Evolutionary conservation across 2,113 vertebrate genomes (phyloP), one percentile per base, ranked within the genome.

Genomic region (Oryzias javanicus): DNA sequence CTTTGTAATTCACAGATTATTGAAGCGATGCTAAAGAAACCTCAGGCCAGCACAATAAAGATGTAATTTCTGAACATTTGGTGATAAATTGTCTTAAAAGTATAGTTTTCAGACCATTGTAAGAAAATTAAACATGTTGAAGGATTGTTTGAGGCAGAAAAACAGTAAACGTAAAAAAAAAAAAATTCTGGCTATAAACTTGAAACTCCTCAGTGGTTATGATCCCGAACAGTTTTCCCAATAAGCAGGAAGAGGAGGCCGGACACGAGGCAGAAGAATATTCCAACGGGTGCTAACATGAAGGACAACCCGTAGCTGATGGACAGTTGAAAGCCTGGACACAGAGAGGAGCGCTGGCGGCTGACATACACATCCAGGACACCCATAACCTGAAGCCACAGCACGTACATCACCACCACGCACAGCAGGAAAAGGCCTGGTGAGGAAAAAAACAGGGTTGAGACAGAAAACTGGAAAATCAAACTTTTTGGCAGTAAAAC

Each of bases 201-300:
- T 35, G 29, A 35, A 27, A 22, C 35, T 27, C 18, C 13, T 89
- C 70, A 92, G 50, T 78, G 48, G 52, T 52, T 82, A 47, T 85
- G 79, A 25, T 70, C 67, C 67, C 94, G 90, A 82, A 97, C 88
- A 27, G 92, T 84, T 64, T 92, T 91, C 1, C 95, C 96, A 17
- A 98, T 91, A 46, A 95, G 80, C 8, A 98, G 85, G 68, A 99
- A 98, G 3, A 99, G 91, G 62, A 98, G 88, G 52, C 97, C 97
- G 6, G 96, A 88, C 51, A 98, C 83, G 44, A 98, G 66, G 79
- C 91, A 90, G 87, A 98, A 99, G 85, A 98, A 92, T 64, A 93
- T 91, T 49, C 96, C 96, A 6, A 94, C 52, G 1, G 95, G 94
- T 44, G 96, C 97, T 61, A 98, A 80, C 80, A 98, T 95, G 85